Evolutionary conservation across 1,140 invertebrate species (phyloP), one percentile per base, ranked within the genome.

Genomic region (Delia radicum): DNA sequence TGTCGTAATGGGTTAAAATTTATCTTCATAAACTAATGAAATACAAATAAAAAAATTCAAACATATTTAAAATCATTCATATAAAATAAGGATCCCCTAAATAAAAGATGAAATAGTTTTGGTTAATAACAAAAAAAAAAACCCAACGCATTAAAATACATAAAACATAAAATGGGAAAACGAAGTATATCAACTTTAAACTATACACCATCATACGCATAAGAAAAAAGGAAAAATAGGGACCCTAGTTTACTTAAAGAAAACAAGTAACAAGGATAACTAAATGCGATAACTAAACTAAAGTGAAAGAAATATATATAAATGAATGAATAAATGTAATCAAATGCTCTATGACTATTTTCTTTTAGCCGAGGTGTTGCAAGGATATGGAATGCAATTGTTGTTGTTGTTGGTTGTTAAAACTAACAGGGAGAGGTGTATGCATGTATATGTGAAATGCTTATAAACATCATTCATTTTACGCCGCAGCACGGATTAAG

Each of bases 401-500:
- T 55, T 55, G 61, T 18, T 63, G 61, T 28, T 63, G 61, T 63
- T 63, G n/a, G 15, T 75, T 12, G 62, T 29, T 63, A 29, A 18
- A 74, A 74, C 63, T 71, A 29, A 29, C 69, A 75, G 55, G 24
- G 48, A 3, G 48, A 12, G 29, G 73, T 55, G 27, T n/a, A n/a
- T n/a, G n/a, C 24, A 27, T 27, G n/a, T 10, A 21, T 26, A 75
- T 65, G 62, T 33, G 42, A 8, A 28, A 46, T 75, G 18, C 63
- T 21, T 55, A 69, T 75, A 78, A 77, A 81, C 80, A 83, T 83
- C 82, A 83, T 83, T 83, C 81, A 83, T 84, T 83, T 82, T 78
- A 78, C 76, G 80, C 79, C 81, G 80, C 79, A 79, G 79, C 71
- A 73, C 71, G 82, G 82, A 84, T 84, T 84, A 84, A 84, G 80